Base-by-base conservation (phyloP, 2,113 vertebrate genomes). In the Corynorhinus townsendii region DNA sequence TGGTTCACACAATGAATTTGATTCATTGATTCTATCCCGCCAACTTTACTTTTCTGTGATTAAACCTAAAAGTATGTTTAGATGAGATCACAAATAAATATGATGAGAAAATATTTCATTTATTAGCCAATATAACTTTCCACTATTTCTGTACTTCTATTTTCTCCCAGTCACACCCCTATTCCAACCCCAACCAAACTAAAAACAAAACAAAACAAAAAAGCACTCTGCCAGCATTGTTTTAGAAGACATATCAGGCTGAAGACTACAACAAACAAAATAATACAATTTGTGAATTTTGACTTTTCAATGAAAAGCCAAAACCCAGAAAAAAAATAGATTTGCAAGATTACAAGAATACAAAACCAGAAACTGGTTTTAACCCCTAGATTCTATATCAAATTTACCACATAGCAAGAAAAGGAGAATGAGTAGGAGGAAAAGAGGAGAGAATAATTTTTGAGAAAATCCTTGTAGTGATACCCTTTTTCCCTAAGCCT, bases 61-160 rank as follows among this genome's bases (percentile, higher is more conserved):
- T 95, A 94, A 94, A 76, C 16, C 33, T 71, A 94, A 95, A 94
- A 91, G 33, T 93, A 91, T 35, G 45, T 54, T 95, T 49, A 79
- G 33, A 92, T 88, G 71, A 73, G 24, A 87, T 93, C 84, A 87
- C 45, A 91, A 83, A 62, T 75, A 91, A 85, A 11, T 69, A 16
- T 19, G 24, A 20, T 38, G 62, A 80, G 28, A 82, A 93, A 82
- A 35, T 66, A 62, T n/a, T n/a, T 81, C 88, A 79, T 75, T 73
- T 71, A 66, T 64, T 30, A 38, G 33, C 22, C 43, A 38, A 9
- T 71, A 47, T 68, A 22, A 56, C 66, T 81, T 7, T 11, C 59
- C 16, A 35, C 40, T 76, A 35, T 82, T 92, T 86, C 47, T 82
- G 22, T 17, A n/a, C 16, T 28, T 73, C 17, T 15, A 1, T 22